These are phyloP conservation scores for Heloderma charlesbogerti DNA, from an alignment of 2,113 vertebrate species.

Conservation along the genomic window DNA sequence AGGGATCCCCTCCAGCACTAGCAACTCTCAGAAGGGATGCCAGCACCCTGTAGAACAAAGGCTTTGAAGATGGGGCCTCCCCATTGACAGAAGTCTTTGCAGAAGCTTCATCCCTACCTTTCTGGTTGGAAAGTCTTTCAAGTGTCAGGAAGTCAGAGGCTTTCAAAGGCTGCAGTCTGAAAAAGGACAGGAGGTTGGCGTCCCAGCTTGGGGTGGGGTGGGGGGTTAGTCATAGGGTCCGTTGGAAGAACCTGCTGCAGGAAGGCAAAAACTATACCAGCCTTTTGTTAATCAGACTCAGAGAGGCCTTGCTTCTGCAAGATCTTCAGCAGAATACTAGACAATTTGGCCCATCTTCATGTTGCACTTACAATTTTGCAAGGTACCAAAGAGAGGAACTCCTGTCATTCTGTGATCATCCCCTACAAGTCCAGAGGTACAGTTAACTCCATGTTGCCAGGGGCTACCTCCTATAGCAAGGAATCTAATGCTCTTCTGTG, in stretches of 20 bases:
- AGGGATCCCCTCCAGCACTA: constrained; percentile 66
- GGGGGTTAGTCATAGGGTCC: constrained; percentile 46
- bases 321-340: background rate
- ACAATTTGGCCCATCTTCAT: rapidly evolving
- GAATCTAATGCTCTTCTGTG: background rate
- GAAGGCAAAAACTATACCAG: constrained; percentile 26
- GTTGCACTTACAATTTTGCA: background rate
- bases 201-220: constrained; percentile 38
- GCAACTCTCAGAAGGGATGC: constrained; percentile 68
- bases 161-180: constrained; percentile 43
- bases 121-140: constrained; percentile 72
- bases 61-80: constrained; percentile 76
- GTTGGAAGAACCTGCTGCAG: background rate
- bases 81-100: constrained; percentile 63
- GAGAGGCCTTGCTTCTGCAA: constrained; percentile 18
- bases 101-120: constrained; percentile 64
- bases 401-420: background rate
- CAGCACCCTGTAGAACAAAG: constrained; percentile 62
- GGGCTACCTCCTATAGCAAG: background rate
- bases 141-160: constrained; percentile 65
- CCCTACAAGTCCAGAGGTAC: background rate
- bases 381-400: rapidly evolving
- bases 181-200: constrained; percentile 41
- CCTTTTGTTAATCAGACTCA: background rate
- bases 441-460: background rate